These are phyloP conservation scores for Sebastes fasciatus DNA, from an alignment of 2,113 vertebrate species.

Conservation along the genomic window DNA sequence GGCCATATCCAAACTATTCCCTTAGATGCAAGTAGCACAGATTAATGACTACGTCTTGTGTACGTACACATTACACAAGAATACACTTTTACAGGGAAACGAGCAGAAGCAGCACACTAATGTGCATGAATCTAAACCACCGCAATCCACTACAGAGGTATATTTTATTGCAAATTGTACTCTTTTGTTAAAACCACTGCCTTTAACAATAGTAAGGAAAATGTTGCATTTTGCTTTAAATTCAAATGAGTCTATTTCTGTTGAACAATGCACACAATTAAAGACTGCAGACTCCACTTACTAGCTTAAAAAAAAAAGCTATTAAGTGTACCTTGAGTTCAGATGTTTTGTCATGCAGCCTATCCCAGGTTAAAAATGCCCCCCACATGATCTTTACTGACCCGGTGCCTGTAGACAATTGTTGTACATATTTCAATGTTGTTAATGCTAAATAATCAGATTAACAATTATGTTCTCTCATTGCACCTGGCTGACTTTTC, in stretches of 20 bases:
- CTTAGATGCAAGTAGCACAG: not conserved
- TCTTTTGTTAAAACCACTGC: not conserved
- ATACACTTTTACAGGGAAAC: not conserved
- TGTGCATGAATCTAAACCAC: not conserved
- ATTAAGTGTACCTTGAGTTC: too few relatives aligned
- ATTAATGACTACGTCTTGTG: not conserved
- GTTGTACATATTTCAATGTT: not conserved
- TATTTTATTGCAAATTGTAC: not conserved
- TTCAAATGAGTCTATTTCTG: not conserved
- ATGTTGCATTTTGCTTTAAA: not conserved
- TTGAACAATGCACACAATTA: not conserved
- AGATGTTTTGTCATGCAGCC: not conserved
- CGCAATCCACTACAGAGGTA: not conserved
- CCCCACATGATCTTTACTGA: not conserved
- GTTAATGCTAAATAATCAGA: not conserved
- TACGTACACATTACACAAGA: not conserved
- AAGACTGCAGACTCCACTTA: too few relatives aligned
- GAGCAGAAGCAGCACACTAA: not conserved
- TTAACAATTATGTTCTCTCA: not conserved
- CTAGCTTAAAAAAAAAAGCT: too few relatives aligned
- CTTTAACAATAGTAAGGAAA: not conserved
- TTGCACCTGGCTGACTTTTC: not conserved
- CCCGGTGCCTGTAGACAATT: not conserved
- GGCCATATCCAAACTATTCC: not conserved
- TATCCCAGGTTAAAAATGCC: not conserved